Evolutionary conservation across 2,888 invertebrate species (phyloP), one percentile per base, ranked within the genome.

Genomic region (Drosophila pseudotalamancana): DNA sequence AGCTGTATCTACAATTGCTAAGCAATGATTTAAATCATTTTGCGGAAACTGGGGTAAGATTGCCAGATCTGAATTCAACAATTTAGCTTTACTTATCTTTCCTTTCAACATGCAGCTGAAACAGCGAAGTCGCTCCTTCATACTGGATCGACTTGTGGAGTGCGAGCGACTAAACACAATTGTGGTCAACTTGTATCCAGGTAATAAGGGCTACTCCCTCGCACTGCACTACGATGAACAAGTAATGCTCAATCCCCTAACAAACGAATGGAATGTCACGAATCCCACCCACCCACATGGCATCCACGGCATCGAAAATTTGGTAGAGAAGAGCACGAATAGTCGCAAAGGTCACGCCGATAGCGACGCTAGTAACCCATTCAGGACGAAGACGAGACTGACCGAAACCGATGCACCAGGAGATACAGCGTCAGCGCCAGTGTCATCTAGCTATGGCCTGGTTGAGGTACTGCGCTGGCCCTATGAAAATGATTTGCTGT

Each of bases 141-240:
- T 97, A 80, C 93, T 98, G 91, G 96, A 96, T 90, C 96, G 97
- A 91, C 93, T 98, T 88, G 95, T 97, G 89, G 94, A 95, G 89
- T 94, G 94, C 89, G 97, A 98, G 92, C 95, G 95, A 91, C 93
- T 98, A 85, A 97, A 97, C 91, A 97, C 97, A 74, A 93, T 98
- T 89, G 95, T 98, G 88, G 93, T 98, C 85, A 98, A 97, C 92
- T 93, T 98, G 84, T 97, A 97, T 92, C 96, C 97, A 64, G 97
- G 96, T 56, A 97, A 97, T 92, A 97, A 97, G 92, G 98, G 98
- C 83, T 98, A 97, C 92, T 96, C 97, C 56, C 88, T 92, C 81
- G 90, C 91, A 35, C 85, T 91, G 72, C 89, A 90, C 66, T 90
- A 91, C 49, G 89, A 91, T 61, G 89, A 88, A 67, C 90, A 92